phyloP scores from a whole-genome alignment of 2,888 invertebrate species.

The Drosophila atroscutellata region DNA sequence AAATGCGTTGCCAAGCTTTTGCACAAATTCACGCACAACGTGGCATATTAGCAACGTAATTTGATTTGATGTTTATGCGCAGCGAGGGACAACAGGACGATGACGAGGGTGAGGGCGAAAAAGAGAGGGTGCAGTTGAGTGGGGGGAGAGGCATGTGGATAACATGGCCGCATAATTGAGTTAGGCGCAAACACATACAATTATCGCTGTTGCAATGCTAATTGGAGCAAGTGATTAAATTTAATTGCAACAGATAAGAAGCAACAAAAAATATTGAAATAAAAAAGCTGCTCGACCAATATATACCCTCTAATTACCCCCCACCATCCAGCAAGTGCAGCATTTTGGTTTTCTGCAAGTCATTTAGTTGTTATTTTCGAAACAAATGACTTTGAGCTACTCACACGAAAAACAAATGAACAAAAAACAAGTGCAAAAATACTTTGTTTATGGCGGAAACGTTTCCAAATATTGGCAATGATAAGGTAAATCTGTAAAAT shows the following conservation, averaged over 20 bases:
- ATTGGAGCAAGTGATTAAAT: conserved; percentile 74
- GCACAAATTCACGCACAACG: conserved; percentile 54
- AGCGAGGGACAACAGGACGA: not conserved
- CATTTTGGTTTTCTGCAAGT: conserved; percentile 29
- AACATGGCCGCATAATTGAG: conserved; percentile 59
- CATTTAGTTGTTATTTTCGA: conserved; percentile 27
- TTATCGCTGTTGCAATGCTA: conserved; percentile 72
- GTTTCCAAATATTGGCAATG: conserved; percentile 16
- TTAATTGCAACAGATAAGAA: conserved; percentile 71
- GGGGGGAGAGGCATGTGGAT: not conserved
- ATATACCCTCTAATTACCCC: conserved; percentile 7
- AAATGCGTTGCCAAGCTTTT: conserved; percentile 53
- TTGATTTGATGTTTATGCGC: conserved; percentile 76
- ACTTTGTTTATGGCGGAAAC: not conserved
- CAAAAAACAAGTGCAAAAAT: conserved; percentile 22
- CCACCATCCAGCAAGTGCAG: not conserved
- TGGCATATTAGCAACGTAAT: conserved; percentile 76
- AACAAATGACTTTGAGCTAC: conserved; percentile 41
- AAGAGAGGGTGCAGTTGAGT: not conserved
- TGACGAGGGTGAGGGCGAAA: not conserved
- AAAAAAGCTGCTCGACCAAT: not conserved
- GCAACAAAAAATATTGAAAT: conserved; percentile 5
- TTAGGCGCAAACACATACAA: conserved; percentile 53
- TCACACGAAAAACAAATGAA: conserved; percentile 9
- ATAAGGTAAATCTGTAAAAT: not conserved